A percentile compares a stretch with the other conserved stretches of the same genome.
Conservation (phyloP, 2,888 invertebrate species). For the Drosophila paracracens region DNA sequence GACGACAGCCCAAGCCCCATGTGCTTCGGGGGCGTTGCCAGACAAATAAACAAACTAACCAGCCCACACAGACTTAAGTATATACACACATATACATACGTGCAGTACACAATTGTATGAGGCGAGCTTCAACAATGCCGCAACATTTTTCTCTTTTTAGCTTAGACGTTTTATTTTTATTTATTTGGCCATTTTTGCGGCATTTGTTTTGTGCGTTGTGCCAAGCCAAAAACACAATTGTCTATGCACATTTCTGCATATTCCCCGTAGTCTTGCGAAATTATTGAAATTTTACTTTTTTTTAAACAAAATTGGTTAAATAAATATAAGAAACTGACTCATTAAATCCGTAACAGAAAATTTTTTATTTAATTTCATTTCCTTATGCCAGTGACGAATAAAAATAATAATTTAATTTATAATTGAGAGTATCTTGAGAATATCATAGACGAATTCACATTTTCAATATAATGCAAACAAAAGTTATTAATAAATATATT, state of each 20-base stretch:
- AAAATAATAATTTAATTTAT: background rate
- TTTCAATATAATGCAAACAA: background rate
- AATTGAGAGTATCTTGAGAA: background rate
- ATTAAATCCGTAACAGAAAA: background rate
- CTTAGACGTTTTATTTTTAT: slow-evolving; percentile 57
- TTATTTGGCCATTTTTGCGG: slow-evolving; percentile 59
- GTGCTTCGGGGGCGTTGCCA: slow-evolving; percentile 45
- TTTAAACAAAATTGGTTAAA: background rate
- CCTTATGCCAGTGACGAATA: background rate
- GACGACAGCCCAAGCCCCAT: slow-evolving; percentile 36
- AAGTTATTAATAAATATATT: background rate
- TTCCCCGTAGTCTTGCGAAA: background rate
- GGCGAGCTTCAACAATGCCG: slow-evolving; percentile 49
- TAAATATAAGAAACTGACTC: no score
- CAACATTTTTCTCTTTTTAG: slow-evolving; percentile 54
- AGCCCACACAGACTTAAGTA: slow-evolving; percentile 2
- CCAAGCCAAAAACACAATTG: slow-evolving; percentile 34
- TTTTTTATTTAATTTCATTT: background rate
- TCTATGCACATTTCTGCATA: slow-evolving; percentile 60
- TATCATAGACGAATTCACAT: background rate
- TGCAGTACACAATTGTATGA: slow-evolving; percentile 4
- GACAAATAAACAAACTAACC: slow-evolving; percentile 50
- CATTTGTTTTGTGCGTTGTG: slow-evolving; percentile 45
- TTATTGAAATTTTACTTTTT: background rate
- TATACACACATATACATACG: slow-evolving; percentile 6